Evolutionary conservation across 2,797 vertebrate genomes (phyloP).

Genomic region (Psittacula echo): DNA sequence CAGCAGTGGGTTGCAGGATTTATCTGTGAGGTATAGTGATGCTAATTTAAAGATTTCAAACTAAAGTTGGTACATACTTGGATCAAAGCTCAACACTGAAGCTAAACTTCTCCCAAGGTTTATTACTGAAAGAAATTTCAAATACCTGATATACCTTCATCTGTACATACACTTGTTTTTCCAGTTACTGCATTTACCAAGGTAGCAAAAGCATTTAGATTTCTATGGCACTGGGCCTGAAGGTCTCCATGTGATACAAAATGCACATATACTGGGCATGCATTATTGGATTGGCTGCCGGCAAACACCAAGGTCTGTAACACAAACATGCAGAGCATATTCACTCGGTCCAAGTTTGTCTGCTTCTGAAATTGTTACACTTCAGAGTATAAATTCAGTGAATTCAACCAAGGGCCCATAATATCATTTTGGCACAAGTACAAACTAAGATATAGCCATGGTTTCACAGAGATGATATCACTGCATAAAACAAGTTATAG

Average conservation of each 20-base stretch:
- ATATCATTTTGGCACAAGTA: not conserved
- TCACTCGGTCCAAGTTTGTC: not conserved
- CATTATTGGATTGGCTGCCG: not conserved
- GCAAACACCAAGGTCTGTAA: not conserved
- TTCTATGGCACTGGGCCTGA: not conserved
- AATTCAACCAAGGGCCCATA: not conserved
- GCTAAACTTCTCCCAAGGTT: not conserved
- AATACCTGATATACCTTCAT: not conserved
- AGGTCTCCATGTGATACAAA: not conserved
- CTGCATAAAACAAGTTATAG: not conserved
- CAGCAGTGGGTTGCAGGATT: not conserved
- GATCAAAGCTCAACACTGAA: not conserved
- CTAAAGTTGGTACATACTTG: not conserved
- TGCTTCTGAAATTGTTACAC: slow-evolving; percentile 19
- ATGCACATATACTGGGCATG: not conserved
- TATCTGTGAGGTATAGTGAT: not conserved
- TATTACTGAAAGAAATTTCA: not conserved
- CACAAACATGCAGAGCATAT: not conserved
- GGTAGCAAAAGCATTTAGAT: not conserved
- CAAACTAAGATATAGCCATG: not conserved
- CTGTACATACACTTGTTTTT: not conserved
- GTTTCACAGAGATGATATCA: not conserved
- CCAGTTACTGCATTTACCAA: not conserved
- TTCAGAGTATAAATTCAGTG: not conserved
- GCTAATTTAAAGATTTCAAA: not conserved